phyloP scores from a whole-genome alignment of 1,140 invertebrate genomes.

The Protaetia brevitarsis region DNA sequence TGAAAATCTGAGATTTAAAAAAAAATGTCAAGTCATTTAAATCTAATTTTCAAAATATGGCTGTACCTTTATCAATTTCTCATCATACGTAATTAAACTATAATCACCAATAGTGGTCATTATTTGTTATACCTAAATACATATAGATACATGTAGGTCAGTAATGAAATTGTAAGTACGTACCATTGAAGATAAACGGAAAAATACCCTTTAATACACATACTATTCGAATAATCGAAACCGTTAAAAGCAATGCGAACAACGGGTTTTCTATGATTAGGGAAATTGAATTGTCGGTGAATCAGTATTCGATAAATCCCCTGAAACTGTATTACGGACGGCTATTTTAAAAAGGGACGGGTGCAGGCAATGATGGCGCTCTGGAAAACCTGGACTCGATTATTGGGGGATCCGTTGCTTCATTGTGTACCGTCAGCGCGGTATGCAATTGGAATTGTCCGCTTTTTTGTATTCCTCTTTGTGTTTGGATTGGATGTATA shows the following conservation, averaged over 20 bases:
- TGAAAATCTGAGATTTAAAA: too few relatives aligned
- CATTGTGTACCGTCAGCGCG: conserved; percentile 21
- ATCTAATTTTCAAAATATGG: too few relatives aligned
- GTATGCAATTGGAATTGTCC: conserved; percentile 12
- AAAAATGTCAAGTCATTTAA: too few relatives aligned
- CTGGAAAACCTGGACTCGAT: conserved; percentile 23
- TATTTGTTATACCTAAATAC: too few relatives aligned
- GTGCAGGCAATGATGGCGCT: conserved; percentile 19
- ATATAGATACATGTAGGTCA: too few relatives aligned
- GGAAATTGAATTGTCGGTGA: conserved; percentile 34
- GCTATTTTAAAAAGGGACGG: conserved; percentile 30
- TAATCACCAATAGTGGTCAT: too few relatives aligned
- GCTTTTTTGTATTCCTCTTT: neutral
- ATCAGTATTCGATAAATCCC: conserved; percentile 23
- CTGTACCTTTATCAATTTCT: too few relatives aligned
- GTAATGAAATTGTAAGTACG: too few relatives aligned
- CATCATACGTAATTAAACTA: too few relatives aligned
- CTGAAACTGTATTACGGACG: conserved; percentile 29
- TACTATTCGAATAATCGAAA: conserved; percentile 14
- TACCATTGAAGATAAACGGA: too few relatives aligned
- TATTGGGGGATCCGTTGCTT: conserved; percentile 21
- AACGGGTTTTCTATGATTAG: conserved; percentile 29
- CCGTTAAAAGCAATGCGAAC: conserved; percentile 19
- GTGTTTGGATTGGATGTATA: neutral
- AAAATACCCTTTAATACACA: too few relatives aligned